Evolutionary conservation across 1,140 invertebrate genomes (phyloP), one percentile per base, ranked within the genome.

Genomic region (Archegozetes longisetosus): DNA sequence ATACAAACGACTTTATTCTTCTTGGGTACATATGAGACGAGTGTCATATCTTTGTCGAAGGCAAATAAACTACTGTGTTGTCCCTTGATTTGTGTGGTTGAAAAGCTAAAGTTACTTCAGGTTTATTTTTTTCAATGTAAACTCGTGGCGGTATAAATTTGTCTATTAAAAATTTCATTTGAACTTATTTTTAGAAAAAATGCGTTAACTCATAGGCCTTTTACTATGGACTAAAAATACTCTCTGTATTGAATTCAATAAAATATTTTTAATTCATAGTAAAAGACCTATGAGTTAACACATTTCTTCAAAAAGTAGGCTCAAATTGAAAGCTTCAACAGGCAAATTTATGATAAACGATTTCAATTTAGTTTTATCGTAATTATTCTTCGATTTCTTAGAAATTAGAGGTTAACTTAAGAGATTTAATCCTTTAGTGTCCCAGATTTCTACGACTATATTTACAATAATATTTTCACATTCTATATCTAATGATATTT

Each of bases 21-120:
- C 55, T 68, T 68, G 1, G 62, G 32, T 26, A 61, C 58, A 64
- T 68, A 64, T 2, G 59, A 65, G 14, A 64, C 60, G 22, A 66
- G 23, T 13, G 63, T 68, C 0, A 47, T 29, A 28, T 64, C 50
- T 23, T 64, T 58, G 6, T 61, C 26, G 52, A 64, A 65, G 3
- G 1, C 20, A 49, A 65, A 65, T 26, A 47, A 22, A 27, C 51
- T 48, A 20, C 22, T 61, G 50, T 61, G 51, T 48, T 49, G n/a
- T 56, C 32, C 22, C 55, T 48, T 61, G 14, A 9, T 63, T 51
- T 61, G 24, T 28, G 14, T 49, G 6, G 9, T 47, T 46, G 14
- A 12, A 62, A 62, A n/a, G 58, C 58, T 6, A 2, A 25, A n/a
- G 64, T 64, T 29, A 66, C 28, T n/a, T 66, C 63, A 17, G 28